Base-by-base conservation (phyloP, 2,888 invertebrate species). In the Unio delphinus region DNA sequence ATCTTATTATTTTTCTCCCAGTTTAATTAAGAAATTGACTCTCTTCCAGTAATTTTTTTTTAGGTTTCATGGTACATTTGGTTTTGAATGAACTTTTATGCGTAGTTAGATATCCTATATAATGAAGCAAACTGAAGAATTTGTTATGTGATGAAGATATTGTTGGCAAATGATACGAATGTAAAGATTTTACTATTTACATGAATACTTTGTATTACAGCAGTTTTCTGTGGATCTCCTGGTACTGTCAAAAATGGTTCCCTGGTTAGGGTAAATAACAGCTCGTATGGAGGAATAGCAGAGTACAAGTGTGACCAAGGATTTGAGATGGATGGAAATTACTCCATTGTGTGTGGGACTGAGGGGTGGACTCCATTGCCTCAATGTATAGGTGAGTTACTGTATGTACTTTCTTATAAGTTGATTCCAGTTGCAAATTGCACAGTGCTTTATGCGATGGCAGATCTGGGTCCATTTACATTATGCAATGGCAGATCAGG, bases 151-250 rank as follows among this genome's bases (percentile, higher is more conserved):
- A 45, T 45, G 45, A 45, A 11, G 45, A 45, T 45, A 45, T 45
- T 11, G 45, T 45, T 45, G 45, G 11, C 11, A 45, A 8, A 45
- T 45, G 45, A 8, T 45, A 11, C 45, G 11, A 3, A 45, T 45
- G 11, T 45, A 11, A 45, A 8, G 45, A 2, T 45, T 45, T 45
- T 45, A 45, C 45, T 2, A 45, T 11, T 63, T 30, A 23, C n/a
- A 30, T 6, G 30, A 7, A 54, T 30, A n/a, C 59, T 55, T 67
- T 55, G 30, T 64, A 54, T 79, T 81, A 15, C 73, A 86, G 86
- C 76, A 69, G 80, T 82, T 28, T 70, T 77, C 61, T 86, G 86
- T 81, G 83, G 82, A 57, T 75, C 82, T 8, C 81, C 83, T 18
- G 55, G 56, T 11, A 64, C 78, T 34, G 77, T 83, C 57, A 28